Evolutionary conservation across 1,140 invertebrate genomes (phyloP), one percentile per base, ranked within the genome.

Genomic region (Drosophila pandora): DNA sequence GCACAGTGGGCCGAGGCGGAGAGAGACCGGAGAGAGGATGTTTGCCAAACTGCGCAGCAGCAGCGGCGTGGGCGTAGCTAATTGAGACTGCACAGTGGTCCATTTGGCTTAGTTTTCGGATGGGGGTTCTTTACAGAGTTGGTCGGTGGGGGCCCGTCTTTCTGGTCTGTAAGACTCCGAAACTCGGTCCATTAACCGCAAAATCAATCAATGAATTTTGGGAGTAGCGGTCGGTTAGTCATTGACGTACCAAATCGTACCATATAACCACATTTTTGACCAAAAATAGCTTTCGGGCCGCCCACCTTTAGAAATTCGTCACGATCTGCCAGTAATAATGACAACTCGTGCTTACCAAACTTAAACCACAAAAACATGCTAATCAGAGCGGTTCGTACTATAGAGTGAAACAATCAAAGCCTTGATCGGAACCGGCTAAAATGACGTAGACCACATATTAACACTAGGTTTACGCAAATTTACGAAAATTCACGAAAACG

Each of bases 21-120:
- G 54, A 13, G n/a, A 60, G 37, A 60, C 22, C 43, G 41, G 8
- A 0, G 3, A 21, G 43, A 47, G 47, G 28, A 50, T 56, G 62
- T 68, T 77, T 85, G 63, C 69, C 58, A 61, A 81, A 87, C 78
- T 85, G 78, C 81, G 81, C 82, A 85, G 82, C 82, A 75, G 59
- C 69, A 64, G 56, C 77, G 55, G 43, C 39, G 81, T 77, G 43
- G 73, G 73, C 39, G 69, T 70, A 58, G 45, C 54, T 54, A 55
- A 55, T 57, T 63, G 56, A 64, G 39, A 49, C 30, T 8, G 30
- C 32, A 87, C 81, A 77, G 77, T 87, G 81, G 60, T 39, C 3
- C 6, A 9, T 4, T 62, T 45, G 13, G 9, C 2, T 21, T 1
- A 5, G 13, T 22, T 80, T 45, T 28, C 25, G 25, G 25, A 28